A percentile compares a stretch with the other conserved stretches of the same genome.
Evolutionary conservation across 2,113 vertebrate genomes (phyloP).

Genomic region (Amazona vittata): DNA sequence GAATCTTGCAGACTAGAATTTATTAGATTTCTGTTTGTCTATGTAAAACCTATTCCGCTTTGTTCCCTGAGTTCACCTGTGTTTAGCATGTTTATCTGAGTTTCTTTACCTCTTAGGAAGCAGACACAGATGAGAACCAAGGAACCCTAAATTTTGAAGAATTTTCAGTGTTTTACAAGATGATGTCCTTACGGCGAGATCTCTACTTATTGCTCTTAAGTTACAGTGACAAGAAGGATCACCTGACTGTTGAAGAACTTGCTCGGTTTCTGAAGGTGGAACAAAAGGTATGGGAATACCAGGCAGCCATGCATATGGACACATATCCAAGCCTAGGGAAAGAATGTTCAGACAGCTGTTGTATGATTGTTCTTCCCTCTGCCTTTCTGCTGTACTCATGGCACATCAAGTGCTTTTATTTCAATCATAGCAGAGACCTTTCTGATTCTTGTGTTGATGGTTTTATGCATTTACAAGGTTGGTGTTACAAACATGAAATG

Average conservation of each 20-base stretch:
- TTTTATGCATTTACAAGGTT: background rate
- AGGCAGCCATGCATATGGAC: rapidly evolving
- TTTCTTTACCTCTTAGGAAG: slow-evolving; percentile 80
- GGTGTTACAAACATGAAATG: background rate
- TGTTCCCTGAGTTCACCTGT: background rate
- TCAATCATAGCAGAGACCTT: background rate
- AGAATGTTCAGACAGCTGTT: background rate
- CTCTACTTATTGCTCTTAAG: slow-evolving; percentile 91
- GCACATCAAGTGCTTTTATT: background rate
- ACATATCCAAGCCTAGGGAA: background rate
- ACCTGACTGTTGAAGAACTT: slow-evolving; percentile 89
- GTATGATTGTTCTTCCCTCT: background rate
- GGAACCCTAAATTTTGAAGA: slow-evolving; percentile 95
- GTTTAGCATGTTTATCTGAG: background rate
- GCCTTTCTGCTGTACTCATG: background rate
- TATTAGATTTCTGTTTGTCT: background rate
- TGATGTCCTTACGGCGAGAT: slow-evolving; percentile 96
- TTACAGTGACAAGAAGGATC: slow-evolving; percentile 95
- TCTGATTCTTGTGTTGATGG: background rate
- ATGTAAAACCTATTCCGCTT: background rate
- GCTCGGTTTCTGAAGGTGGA: slow-evolving; percentile 88
- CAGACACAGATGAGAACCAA: slow-evolving; percentile 95
- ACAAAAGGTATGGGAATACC: slow-evolving; percentile 85
- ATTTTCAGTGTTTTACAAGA: slow-evolving; percentile 96
- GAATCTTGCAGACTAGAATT: background rate